Conservation (phyloP, 2,888 invertebrate genomes). For the Mechanitis messenoides region DNA sequence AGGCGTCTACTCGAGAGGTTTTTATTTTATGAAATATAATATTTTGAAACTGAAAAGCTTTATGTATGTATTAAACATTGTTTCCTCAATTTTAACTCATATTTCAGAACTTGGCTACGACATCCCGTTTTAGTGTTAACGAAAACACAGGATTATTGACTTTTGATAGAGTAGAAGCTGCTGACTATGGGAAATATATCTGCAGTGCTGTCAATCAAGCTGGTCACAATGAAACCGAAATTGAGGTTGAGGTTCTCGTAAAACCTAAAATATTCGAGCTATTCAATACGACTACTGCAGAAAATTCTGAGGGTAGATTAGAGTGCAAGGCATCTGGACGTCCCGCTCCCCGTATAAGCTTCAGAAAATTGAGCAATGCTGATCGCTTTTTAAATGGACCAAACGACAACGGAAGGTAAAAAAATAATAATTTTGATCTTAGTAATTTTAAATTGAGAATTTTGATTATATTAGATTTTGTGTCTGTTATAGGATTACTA, state of each 20-base stretch:
- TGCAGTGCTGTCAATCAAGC: slow-evolving; percentile 89
- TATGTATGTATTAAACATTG: slow-evolving; percentile 2
- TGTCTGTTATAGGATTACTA: slow-evolving; percentile 68
- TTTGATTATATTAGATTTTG: neutral
- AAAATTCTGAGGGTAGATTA: slow-evolving; percentile 79
- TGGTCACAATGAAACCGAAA: slow-evolving; percentile 80
- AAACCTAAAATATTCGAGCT: slow-evolving; percentile 89
- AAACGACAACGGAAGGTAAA: slow-evolving; percentile 77
- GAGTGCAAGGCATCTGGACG: slow-evolving; percentile 87
- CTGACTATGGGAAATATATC: slow-evolving; percentile 87
- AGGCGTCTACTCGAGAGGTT: slow-evolving; percentile 80
- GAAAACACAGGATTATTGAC: slow-evolving; percentile 82
- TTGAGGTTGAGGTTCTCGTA: slow-evolving; percentile 83
- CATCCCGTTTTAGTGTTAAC: slow-evolving; percentile 80
- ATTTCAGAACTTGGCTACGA: slow-evolving; percentile 80
- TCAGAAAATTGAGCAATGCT: slow-evolving; percentile 83
- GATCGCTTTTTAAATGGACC: slow-evolving; percentile 80
- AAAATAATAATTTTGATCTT: neutral
- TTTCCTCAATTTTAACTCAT: neutral
- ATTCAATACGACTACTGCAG: slow-evolving; percentile 81
- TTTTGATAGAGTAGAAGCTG: slow-evolving; percentile 84
- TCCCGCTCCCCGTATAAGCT: slow-evolving; percentile 87
- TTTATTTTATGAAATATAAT: slow-evolving; percentile 19
- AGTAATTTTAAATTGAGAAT: neutral
- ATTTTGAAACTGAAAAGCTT: slow-evolving; percentile 7